Evolutionary conservation across 2,797 vertebrate species (phyloP).

Genomic region (Tenualosa ilisha): DNA sequence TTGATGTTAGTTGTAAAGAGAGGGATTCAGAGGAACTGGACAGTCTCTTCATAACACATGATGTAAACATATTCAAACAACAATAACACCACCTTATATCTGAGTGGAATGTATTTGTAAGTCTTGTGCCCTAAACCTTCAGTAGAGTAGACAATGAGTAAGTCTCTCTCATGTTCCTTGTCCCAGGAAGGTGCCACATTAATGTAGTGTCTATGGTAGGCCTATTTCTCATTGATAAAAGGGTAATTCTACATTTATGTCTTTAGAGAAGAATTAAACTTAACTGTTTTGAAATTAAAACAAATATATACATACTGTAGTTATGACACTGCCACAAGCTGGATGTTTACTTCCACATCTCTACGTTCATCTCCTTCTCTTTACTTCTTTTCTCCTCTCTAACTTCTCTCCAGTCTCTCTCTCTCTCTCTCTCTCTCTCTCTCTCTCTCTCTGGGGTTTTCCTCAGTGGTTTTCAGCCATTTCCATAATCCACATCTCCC

Average conservation of each 20-base stretch:
- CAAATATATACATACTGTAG: too few species aligned
- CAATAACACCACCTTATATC: too few species aligned
- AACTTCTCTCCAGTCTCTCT: background rate
- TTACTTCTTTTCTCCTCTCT: background rate
- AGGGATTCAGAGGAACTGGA: too few species aligned
- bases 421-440: slow-evolving; percentile 15
- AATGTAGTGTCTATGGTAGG: background rate
- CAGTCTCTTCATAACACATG: too few species aligned
- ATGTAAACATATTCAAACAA: too few species aligned
- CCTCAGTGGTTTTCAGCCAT: slow-evolving; percentile 29
- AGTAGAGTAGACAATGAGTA: too few species aligned
- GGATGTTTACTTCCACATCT: background rate
- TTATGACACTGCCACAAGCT: background rate
- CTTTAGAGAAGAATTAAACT: background rate
- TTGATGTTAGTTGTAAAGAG: too few species aligned
- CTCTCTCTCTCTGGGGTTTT: slow-evolving; percentile 17
- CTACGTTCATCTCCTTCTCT: background rate
- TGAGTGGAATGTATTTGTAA: too few species aligned
- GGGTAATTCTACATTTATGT: background rate
- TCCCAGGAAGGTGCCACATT: background rate
- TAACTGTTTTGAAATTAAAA: background rate
- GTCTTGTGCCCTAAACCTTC: too few species aligned
- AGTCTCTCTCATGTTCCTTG: background rate
- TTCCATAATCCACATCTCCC: slow-evolving; percentile 21
- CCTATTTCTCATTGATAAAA: background rate